Conservation (phyloP, 1,140 invertebrate species). For the Philopotamus ludificatus region DNA sequence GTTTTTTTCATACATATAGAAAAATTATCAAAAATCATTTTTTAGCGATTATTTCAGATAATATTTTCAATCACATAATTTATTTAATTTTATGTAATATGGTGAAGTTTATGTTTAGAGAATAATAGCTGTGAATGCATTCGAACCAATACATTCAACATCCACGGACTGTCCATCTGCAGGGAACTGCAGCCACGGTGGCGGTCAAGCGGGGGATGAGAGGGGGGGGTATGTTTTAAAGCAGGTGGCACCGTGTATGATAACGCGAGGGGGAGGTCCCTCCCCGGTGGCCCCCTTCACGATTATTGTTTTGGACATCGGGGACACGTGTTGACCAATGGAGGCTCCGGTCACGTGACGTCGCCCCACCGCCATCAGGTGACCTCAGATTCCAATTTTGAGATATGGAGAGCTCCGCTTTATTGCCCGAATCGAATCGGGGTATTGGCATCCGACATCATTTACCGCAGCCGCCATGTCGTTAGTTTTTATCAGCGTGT, state of each 20-base stretch:
- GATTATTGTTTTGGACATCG: slow-evolving; percentile 34
- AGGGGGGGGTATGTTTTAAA: too few species aligned
- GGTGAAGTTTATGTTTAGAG: too few species aligned
- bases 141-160: too few species aligned
- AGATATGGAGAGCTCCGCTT: slow-evolving; percentile 33
- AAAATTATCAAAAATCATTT: too few species aligned
- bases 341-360: not conserved
- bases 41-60: too few species aligned
- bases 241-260: not conserved
- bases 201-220: too few species aligned
- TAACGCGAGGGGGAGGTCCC: not conserved
- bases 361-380: slow-evolving; percentile 5
- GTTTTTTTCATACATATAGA: too few species aligned
- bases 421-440: slow-evolving; percentile 36
- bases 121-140: too few species aligned
- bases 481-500: slow-evolving; percentile 38
- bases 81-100: too few species aligned
- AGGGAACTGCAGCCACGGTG: too few species aligned
- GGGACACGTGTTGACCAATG: slow-evolving; percentile 39
- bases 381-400: slow-evolving; percentile 34
- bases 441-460: slow-evolving; percentile 8
- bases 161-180: too few species aligned
- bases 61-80: too few species aligned
- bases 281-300: slow-evolving; percentile 14
- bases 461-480: not conserved